A percentile compares a stretch with the other conserved stretches of the same genome.
Evolutionary conservation across 2,888 invertebrate species (phyloP).

Genomic region (Linnaemya vulpina): DNA sequence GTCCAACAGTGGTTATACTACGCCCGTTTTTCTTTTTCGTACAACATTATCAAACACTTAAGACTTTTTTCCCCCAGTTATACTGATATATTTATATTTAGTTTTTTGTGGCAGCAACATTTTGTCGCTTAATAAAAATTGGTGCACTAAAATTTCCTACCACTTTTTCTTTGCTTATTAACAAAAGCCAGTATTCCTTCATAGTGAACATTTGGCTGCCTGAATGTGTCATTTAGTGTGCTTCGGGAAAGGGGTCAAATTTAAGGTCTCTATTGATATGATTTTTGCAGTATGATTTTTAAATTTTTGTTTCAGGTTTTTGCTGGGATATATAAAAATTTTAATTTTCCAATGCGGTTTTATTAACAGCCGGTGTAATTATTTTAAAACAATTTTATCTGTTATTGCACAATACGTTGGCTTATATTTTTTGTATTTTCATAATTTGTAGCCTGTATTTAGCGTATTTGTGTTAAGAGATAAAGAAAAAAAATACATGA

Average conservation of each 20-base stretch:
- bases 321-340: background rate
- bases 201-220: conserved; percentile 35
- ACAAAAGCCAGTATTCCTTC: conserved; percentile 18
- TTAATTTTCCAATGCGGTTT: conserved; percentile 20
- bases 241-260: conserved; percentile 53
- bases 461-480: conserved; percentile 41
- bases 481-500: conserved; percentile 8
- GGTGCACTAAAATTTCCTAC: conserved; percentile 22
- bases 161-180: conserved; percentile 33
- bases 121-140: conserved; percentile 62
- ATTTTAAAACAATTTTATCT: conserved; percentile 59
- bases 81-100: background rate
- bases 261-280: conserved; percentile 57
- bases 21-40: conserved; percentile 49
- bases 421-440: conserved; percentile 11
- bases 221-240: conserved; percentile 61
- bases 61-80: conserved; percentile 17
- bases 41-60: conserved; percentile 41
- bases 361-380: conserved; percentile 49
- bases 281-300: conserved; percentile 24
- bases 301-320: conserved; percentile 11
- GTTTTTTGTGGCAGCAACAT: background rate
- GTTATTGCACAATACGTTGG: conserved; percentile 16
- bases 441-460: conserved; percentile 51
- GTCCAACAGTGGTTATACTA: conserved; percentile 55